Evolutionary conservation across 37 sponge, comb jelly and placozoan genomes (phyloP), one percentile per base, ranked within the genome.

Genomic region (Diacarnus erythraeanus): DNA sequence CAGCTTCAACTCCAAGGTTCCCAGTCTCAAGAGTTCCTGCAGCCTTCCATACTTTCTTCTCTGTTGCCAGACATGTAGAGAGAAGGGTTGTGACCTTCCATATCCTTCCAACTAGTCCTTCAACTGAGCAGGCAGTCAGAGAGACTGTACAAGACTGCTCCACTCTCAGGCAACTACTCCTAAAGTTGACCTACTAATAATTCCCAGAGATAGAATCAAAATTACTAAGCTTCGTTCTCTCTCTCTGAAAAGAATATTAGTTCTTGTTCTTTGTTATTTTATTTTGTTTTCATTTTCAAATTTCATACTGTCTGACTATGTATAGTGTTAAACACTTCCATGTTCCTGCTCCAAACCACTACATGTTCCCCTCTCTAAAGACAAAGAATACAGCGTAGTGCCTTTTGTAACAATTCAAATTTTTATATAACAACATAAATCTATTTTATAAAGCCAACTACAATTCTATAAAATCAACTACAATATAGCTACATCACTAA

Each of bases 21-120:
- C 35, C 38, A 5, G 40, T 56, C 37, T 43, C 20, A 40, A 27
- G 56, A 0, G 23, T 58, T 42, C 66, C 17, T 30, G 30, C 1
- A n/a, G 21, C 42, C 1, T 25, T 92, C 21, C 77, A 79, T 66
- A 66, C 64, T 9, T 92, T 92, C 78, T 88, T 77, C 66, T 87
- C 88, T 59, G 93, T 76, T 10, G 93, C 88, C 22, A 81, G 67
- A 42, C 64, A 42, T 33, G 58, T 77, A 44, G 72, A 70, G 17
- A 79, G 79, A 17, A 76, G 57, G 23, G 93, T 92, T 33, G 75
- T 88, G 27, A 44, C 88, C 35, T 77, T 74, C 41, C 93, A 92
- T 41, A 59, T 87, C 6, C 40, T 92, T 0, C 85, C 86, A 15
- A 73, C 71, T 15, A 72, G 26, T 30, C 37, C 36, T 0, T 6